phyloP scores from a whole-genome alignment of 2,113 vertebrate genomes.

The Marmota flaviventris region DNA sequence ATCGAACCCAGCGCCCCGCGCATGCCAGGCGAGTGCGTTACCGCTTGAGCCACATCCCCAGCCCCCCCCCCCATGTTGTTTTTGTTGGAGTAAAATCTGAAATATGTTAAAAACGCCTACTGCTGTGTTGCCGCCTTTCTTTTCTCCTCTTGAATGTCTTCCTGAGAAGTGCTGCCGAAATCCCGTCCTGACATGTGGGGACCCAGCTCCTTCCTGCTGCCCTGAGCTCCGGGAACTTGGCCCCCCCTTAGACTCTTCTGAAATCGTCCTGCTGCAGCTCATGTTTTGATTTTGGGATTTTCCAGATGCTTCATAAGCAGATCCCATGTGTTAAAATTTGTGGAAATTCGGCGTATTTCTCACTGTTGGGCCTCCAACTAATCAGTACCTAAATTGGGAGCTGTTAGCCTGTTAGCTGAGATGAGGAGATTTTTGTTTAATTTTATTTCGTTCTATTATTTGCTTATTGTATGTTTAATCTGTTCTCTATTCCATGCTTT shows the following conservation, averaged over 20 bases:
- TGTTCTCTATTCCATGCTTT: neutral
- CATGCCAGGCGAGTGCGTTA: too few species aligned
- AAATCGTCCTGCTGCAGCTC: conserved; percentile 55
- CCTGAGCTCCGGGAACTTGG: conserved; percentile 47
- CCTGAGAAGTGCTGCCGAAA: conserved; percentile 25
- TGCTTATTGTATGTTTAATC: conserved; percentile 25
- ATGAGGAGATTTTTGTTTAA: neutral
- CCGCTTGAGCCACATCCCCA: too few species aligned
- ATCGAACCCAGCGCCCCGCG: too few species aligned
- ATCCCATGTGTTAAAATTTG: conserved; percentile 53
- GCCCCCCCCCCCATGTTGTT: conserved; percentile 53
- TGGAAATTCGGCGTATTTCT: conserved; percentile 55
- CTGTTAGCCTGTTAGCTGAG: neutral
- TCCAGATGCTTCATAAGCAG: conserved; percentile 70
- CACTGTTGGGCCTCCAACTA: neutral
- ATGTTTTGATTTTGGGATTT: conserved; percentile 68
- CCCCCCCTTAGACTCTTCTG: conserved; percentile 70
- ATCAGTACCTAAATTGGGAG: neutral
- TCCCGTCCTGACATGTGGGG: conserved; percentile 7
- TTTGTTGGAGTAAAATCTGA: conserved; percentile 73
- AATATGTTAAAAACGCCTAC: conserved; percentile 72
- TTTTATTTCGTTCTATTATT: conserved; percentile 50
- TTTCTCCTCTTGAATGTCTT: conserved; percentile 26
- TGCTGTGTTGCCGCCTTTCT: conserved; percentile 66
- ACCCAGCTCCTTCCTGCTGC: conserved; percentile 50